Evolutionary conservation across 2,113 vertebrate species (phyloP), one percentile per base, ranked within the genome.

Genomic region (Isurus oxyrinchus): DNA sequence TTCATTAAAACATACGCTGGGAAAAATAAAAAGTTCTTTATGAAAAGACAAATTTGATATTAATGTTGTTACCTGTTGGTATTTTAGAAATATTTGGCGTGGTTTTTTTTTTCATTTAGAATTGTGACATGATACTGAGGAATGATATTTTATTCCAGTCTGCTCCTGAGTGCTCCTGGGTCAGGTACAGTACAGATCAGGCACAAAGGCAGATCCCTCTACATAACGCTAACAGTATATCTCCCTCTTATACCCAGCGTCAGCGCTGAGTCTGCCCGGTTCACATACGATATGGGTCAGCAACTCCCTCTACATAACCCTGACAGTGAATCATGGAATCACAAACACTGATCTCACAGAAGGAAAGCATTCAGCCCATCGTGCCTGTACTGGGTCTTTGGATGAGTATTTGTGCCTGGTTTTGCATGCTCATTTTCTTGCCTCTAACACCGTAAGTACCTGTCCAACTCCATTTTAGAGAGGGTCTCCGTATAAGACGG

Each of bases 41-140:
- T 93, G 55, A 93, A 93, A 59, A 61, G 88, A 21, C 14, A 16
- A 93, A 93, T 61, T 93, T 93, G 88, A 93, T 93, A 93, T 93
- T 93, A 93, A 93, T 61, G 57, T n/a, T 61, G 88, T 93, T 59
- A 93, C 88, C 35, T 61, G 27, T n/a, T 61, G 88, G 88, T 61
- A 93, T 93, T 93, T 93, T 35, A 61, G 88, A 93, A 93, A 93
- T 93, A 57, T 19, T 59, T n/a, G 31, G 88, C 57, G 61, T 59
- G 88, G 57, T 57, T 16, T 93, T n/a, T 21, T 59, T n/a, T 59
- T 61, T 93, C 88, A 93, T 21, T 93, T 93, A 57, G 1, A 93
- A 61, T 57, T 93, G 88, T 16, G 88, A 93, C 57, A 35, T 61
- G 88, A 93, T 59, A 93, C 88, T 19, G 53, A 93, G 57, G 55